Evolutionary conservation across 2,113 vertebrate species (phyloP), one percentile per base, ranked within the genome.

Genomic region (Empidonax traillii): DNA sequence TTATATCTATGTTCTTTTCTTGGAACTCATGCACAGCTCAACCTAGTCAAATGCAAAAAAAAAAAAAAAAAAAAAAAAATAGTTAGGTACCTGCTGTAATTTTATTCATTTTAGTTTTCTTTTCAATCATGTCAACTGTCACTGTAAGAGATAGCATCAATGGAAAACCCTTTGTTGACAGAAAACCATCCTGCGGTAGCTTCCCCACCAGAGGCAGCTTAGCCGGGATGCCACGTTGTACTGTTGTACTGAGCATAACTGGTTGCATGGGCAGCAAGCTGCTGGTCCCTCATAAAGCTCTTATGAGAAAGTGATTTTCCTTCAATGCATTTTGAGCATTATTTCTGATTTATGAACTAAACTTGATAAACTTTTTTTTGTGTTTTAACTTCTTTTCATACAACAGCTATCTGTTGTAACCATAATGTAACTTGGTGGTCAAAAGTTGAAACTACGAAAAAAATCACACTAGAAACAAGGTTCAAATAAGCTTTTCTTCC

Each of bases 241-340:
- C 17, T 0, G 21, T 52, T 1, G 0, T 2, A 1, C 17, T 0
- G 4, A 66, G 58, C 43, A 58, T 51, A 69, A 6, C 5, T 69
- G 17, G 37, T 87, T 66, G 77, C 14, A 12, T 3, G 13, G 24
- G 56, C 41, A 49, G 53, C 31, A 58, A 79, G 27, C 21, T 3
- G 2, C 52, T 74, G 33, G 9, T 75, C 30, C 15, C 18, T 80
- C 22, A 5, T 33, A 73, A 88, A 84, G 35, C 35, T 62, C 30
- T 85, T 74, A 37, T 46, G 20, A 66, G 58, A 55, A 93, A 75
- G 12, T 37, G 43, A 17, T 35, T 88, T 91, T 49, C 23, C 14
- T 74, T 90, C 58, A 28, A 1, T 44, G 31, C 90, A 41, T 44
- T 90, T 85, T 76, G 49, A 88, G 12, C n/a, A 86, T 8, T 62